Conservation (phyloP, 2,113 vertebrate species). For the Malurus elegans region DNA sequence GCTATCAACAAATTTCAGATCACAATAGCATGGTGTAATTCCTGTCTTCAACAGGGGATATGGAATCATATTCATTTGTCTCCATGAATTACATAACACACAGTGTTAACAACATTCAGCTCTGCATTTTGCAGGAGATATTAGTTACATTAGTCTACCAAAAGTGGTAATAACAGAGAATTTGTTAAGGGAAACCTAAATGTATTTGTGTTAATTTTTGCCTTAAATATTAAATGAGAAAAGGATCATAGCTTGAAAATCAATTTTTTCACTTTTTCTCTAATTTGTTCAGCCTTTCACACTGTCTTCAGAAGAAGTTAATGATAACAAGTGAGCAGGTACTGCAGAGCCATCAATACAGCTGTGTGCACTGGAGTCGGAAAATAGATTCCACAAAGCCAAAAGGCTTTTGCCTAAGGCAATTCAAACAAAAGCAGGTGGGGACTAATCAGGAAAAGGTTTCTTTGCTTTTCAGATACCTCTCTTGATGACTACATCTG, state of each 20-base stretch:
- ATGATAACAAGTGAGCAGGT: neutral
- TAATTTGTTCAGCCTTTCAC: neutral
- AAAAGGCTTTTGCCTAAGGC: neutral
- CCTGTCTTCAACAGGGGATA: neutral
- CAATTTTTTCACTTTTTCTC: neutral
- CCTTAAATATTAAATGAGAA: neutral
- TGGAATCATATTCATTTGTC: neutral
- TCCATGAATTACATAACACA: neutral
- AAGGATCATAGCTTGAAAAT: neutral
- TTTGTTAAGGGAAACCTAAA: neutral
- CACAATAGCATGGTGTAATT: neutral
- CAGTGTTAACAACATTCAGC: neutral
- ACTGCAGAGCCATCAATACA: neutral
- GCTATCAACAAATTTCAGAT: neutral
- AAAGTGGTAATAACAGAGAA: neutral
- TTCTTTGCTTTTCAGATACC: neutral
- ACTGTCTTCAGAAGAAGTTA: neutral
- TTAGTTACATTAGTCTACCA: neutral
- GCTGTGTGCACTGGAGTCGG: neutral
- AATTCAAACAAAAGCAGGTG: neutral
- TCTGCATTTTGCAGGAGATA: neutral
- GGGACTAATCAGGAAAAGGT: neutral
- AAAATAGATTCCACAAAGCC: neutral
- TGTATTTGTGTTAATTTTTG: neutral
- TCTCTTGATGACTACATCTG: neutral